Conservation (phyloP, 1,140 invertebrate species). For the Drosophila prosaltans region DNA sequence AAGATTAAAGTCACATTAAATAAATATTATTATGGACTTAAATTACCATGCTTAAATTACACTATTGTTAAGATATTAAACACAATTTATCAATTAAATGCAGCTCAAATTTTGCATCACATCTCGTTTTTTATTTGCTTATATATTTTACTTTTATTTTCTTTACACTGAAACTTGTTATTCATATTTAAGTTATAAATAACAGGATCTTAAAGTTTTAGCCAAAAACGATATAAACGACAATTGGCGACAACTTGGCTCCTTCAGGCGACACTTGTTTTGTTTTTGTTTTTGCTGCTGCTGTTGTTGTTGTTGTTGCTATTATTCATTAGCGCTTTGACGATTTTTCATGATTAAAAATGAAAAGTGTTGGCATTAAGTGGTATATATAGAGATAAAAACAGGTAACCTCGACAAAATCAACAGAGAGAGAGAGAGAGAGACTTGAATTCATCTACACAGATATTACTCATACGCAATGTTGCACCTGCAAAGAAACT, state of each 20-base stretch:
- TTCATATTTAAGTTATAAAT: conserved; percentile 19
- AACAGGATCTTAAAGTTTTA: conserved; percentile 47
- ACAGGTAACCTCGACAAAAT: conserved; percentile 16
- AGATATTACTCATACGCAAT: conserved; percentile 65
- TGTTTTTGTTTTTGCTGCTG: neutral
- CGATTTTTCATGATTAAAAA: conserved; percentile 67
- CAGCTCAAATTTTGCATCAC: neutral
- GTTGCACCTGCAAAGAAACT: conserved; percentile 66
- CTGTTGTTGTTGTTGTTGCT: conserved; percentile 33
- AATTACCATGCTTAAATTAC: no score
- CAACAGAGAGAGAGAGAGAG: neutral
- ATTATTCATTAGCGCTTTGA: conserved; percentile 54
- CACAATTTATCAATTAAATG: neutral
- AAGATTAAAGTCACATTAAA: no score
- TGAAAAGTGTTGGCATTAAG: conserved; percentile 68
- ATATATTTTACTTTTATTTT: neutral
- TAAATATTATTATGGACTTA: no score
- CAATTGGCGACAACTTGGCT: conserved; percentile 52
- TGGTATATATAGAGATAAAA: conserved; percentile 15
- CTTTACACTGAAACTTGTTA: conserved; percentile 14
- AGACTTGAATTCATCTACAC: conserved; percentile 31
- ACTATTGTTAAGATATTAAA: neutral
- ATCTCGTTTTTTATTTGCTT: neutral
- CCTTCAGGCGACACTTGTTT: conserved; percentile 30
- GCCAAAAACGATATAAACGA: neutral